Base-by-base conservation (phyloP, 2,888 invertebrate species). In the Drosophila emarginata region DNA sequence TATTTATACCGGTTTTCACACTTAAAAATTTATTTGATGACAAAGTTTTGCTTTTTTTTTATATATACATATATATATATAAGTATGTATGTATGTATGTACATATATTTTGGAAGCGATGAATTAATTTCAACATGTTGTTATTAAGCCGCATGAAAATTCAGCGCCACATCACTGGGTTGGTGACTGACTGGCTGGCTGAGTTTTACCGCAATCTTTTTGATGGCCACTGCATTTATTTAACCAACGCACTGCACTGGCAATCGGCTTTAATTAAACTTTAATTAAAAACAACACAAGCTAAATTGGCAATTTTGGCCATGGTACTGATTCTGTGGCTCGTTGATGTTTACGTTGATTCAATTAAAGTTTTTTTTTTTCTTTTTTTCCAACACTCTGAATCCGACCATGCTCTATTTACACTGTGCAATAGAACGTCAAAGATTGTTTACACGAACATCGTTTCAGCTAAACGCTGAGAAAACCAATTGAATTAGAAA, bases 201-300 rank as follows among this genome's bases (percentile, higher is more conserved):
- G 15, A 39, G 40, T 32, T 60, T 54, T 54, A 54, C 36, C 54
- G 18, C 54, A 28, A 15, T 26, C 15, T 40, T 28, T 36, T 62
- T 40, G 14, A 14, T 56, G 56, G 62, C 74, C 57, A 28, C 28
- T 54, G 54, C 54, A 67, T 69, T 69, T 78, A 67, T 64, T 57
- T 62, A 68, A 45, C 45, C 45, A 45, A 21, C 65, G 14, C 37
- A 40, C 64, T 21, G 32, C 32, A 32, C 32, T 32, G 67, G 56
- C 60, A 74, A 77, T 76, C 59, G 64, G 71, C 54, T 83, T 77
- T 81, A 81, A 87, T 83, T 78, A 83, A 83, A 79, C 67, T 78
- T 81, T 79, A 83, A 83, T 86, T 75, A 77, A 86, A 81, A 83
- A 68, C 72, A 83, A 84, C 76, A 76, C 66, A 73, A 63, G 67